Conservation (phyloP, 2,888 invertebrate species). For the Dryobotodes eremita region DNA sequence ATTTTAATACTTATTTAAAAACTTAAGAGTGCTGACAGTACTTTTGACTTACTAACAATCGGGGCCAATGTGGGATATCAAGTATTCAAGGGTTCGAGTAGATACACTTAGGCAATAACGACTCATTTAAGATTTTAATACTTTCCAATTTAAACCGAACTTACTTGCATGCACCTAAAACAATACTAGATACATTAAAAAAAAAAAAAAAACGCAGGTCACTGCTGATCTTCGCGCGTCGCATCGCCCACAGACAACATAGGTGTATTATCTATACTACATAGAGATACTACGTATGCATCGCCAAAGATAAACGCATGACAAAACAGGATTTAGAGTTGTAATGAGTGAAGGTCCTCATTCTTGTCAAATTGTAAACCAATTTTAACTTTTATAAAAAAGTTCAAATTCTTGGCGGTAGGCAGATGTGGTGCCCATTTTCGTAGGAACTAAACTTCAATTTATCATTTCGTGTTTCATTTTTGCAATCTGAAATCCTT, state of each 20-base stretch:
- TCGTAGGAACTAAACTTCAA: constrained; percentile 60
- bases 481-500: background rate
- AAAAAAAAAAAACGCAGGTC: constrained; percentile 86
- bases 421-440: constrained; percentile 96
- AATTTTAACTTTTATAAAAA: no score
- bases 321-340: constrained; percentile 93
- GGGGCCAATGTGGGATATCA: no score
- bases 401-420: constrained; percentile 96
- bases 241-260: no score
- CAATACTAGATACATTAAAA: background rate
- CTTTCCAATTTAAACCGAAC: background rate
- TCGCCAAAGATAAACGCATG: constrained; percentile 93
- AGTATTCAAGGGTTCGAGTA: no score
- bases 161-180: no score
- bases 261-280: no score
- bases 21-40: no score
- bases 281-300: no score
- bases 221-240: constrained; percentile 94
- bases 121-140: background rate
- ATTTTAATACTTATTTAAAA: no score
- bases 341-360: constrained; percentile 96
- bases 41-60: no score
- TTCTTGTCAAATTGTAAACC: constrained; percentile 95
- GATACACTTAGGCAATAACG: no score
- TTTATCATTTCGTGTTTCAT: constrained; percentile 20